These are phyloP conservation scores for Poeciliopsis infans DNA, from an alignment of 2,797 vertebrate species.

Conservation along the genomic window DNA sequence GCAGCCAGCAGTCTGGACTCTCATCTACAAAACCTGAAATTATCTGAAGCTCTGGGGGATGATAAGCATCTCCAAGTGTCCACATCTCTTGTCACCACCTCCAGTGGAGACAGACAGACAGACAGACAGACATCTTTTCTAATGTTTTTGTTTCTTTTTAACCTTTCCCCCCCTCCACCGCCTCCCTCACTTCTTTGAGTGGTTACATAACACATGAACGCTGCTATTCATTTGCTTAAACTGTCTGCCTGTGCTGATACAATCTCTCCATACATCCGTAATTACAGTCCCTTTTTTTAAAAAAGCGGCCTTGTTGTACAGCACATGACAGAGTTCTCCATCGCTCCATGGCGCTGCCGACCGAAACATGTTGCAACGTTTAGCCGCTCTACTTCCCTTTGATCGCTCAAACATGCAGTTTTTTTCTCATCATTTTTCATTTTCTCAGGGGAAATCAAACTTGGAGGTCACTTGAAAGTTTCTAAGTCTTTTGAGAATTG, in stretches of 20 bases:
- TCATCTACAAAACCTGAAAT: slow-evolving; percentile 48
- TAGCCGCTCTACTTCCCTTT: slow-evolving; percentile 11
- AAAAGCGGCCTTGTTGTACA: slow-evolving; percentile 18
- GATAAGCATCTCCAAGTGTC: slow-evolving; percentile 34
- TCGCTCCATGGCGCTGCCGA: slow-evolving; percentile 14
- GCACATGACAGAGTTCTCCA: slow-evolving; percentile 43
- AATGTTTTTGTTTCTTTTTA: slow-evolving; percentile 26
- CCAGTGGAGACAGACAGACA: not conserved
- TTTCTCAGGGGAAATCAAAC: slow-evolving; percentile 32
- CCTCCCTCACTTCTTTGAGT: slow-evolving; percentile 40
- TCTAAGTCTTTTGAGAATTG: slow-evolving; percentile 18
- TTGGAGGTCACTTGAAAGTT: slow-evolving; percentile 41
- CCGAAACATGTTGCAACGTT: slow-evolving; percentile 22
- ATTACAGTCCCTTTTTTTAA: slow-evolving; percentile 29
- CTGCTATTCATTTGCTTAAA: slow-evolving; percentile 41
- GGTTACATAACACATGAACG: slow-evolving; percentile 57
- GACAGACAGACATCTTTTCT: slow-evolving; percentile 24
- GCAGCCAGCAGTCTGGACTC: slow-evolving; percentile 52
- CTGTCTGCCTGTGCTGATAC: slow-evolving; percentile 38
- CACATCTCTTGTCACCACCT: slow-evolving; percentile 24
- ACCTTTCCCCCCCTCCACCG: not conserved
- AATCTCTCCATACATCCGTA: slow-evolving; percentile 47
- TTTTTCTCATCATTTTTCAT: slow-evolving; percentile 13
- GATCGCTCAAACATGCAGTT: not conserved
- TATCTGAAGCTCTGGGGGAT: slow-evolving; percentile 28